phyloP scores from a whole-genome alignment of 2,797 vertebrate species.

The Salmo trutta region DNA sequence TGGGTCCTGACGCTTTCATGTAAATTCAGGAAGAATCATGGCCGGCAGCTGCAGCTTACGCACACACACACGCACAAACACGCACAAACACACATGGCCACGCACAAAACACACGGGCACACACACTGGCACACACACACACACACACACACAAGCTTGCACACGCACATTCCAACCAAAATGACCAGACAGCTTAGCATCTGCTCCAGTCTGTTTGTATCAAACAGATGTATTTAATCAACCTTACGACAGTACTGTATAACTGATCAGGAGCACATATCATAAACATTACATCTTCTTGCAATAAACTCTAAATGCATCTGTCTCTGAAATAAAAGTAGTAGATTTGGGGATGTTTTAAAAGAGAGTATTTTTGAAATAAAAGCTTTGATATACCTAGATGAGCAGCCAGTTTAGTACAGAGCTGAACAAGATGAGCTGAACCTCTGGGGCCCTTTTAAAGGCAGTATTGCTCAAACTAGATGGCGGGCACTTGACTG shows the following conservation, averaged over 20 bases:
- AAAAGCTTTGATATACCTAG: constrained; percentile 59
- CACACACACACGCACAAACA: constrained; percentile 20
- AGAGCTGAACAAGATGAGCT: constrained; percentile 35
- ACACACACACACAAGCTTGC: constrained; percentile 2
- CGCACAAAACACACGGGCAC: not conserved
- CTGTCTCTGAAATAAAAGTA: not conserved
- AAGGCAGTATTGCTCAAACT: constrained; percentile 66
- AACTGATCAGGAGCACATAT: constrained; percentile 38
- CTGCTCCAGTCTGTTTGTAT: not conserved
- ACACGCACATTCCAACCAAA: constrained; percentile 1
- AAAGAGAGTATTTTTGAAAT: constrained; percentile 23
- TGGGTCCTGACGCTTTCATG: constrained; percentile 67
- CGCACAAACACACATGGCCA: not conserved
- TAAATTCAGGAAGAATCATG: constrained; percentile 65
- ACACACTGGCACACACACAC: not conserved
- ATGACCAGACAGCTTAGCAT: not conserved
- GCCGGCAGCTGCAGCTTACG: constrained; percentile 41
- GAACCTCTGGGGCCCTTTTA: constrained; percentile 70
- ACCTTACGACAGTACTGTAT: constrained; percentile 9
- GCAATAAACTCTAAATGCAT: not conserved
- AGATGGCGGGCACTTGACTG: constrained; percentile 71
- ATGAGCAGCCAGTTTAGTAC: constrained; percentile 55
- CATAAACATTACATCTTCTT: not conserved
- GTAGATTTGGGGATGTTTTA: not conserved
- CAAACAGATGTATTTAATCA: not conserved